Evolutionary conservation across 2,888 invertebrate species (phyloP).

Genomic region (Sarcophaga variegata): DNA sequence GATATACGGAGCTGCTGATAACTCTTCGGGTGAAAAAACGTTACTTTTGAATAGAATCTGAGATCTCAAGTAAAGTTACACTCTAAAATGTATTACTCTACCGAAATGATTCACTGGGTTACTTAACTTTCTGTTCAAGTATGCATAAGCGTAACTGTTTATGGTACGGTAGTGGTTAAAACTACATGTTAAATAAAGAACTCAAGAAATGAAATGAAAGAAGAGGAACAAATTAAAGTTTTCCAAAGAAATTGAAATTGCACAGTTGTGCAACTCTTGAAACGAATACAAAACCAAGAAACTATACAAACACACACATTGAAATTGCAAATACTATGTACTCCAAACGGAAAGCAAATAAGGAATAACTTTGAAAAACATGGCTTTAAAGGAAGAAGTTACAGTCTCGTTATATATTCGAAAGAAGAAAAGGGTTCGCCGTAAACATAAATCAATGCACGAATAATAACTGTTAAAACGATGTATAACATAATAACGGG

Average conservation of each 20-base stretch:
- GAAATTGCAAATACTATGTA: not conserved
- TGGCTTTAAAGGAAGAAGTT: slow-evolving; percentile 43
- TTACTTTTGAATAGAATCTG: too few relatives aligned
- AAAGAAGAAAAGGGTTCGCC: slow-evolving; percentile 19
- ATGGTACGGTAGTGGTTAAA: slow-evolving; percentile 39
- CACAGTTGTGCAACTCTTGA: slow-evolving; percentile 55
- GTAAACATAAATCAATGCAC: not conserved
- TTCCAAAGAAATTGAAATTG: slow-evolving; percentile 57
- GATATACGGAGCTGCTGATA: too few relatives aligned
- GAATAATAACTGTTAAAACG: too few relatives aligned
- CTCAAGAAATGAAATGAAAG: slow-evolving; percentile 52
- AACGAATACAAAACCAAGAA: slow-evolving; percentile 28
- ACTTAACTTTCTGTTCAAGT: not conserved
- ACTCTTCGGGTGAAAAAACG: too few relatives aligned
- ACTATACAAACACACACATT: not conserved
- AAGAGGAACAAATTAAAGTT: slow-evolving; percentile 66
- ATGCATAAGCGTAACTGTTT: slow-evolving; percentile 37
- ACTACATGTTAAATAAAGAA: slow-evolving; percentile 56
- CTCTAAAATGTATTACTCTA: too few relatives aligned
- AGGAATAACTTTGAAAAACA: slow-evolving; percentile 20
- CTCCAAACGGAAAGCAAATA: slow-evolving; percentile 17
- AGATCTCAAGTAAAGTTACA: too few relatives aligned
- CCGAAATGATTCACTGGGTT: not conserved
- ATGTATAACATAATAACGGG: too few relatives aligned
- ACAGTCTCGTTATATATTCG: not conserved